A percentile compares a stretch with the other conserved stretches of the same genome.
These are phyloP conservation scores for Chalcosyrphus nemorum DNA, from an alignment of 2,888 invertebrate genomes.

Conservation along the genomic window DNA sequence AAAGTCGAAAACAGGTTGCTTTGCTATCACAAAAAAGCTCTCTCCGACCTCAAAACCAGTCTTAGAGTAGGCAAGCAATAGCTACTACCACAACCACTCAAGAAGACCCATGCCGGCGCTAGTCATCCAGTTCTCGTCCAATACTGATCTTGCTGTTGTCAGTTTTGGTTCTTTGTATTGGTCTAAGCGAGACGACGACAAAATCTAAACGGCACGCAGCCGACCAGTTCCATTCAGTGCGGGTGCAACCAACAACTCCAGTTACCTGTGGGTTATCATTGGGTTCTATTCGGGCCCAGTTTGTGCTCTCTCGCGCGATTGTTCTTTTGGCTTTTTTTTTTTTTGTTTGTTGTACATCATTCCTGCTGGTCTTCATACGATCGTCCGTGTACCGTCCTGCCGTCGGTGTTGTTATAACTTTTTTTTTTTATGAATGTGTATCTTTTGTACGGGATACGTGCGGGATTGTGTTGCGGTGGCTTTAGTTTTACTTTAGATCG, in stretches of 20 bases:
- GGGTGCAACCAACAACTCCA: slow-evolving; percentile 60
- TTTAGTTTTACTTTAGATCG: slow-evolving; percentile 68
- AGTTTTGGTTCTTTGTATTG: not conserved
- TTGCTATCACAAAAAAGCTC: slow-evolving; percentile 58
- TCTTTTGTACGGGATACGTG: slow-evolving; percentile 44
- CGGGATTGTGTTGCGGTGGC: slow-evolving; percentile 36
- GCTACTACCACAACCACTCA: not conserved
- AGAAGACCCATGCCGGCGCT: not conserved
- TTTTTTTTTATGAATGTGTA: slow-evolving; percentile 5
- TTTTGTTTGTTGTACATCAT: slow-evolving; percentile 63
- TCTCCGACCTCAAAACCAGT: slow-evolving; percentile 42
- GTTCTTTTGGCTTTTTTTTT: slow-evolving; percentile 56
- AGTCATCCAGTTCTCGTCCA: slow-evolving; percentile 51
- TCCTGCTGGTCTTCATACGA: slow-evolving; percentile 35
- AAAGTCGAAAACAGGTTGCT: slow-evolving; percentile 46
- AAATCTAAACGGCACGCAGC: not conserved
- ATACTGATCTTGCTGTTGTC: slow-evolving; percentile 45
- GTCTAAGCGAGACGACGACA: slow-evolving; percentile 48
- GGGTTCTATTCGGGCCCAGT: slow-evolving; percentile 58
- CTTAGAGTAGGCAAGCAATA: slow-evolving; percentile 45
- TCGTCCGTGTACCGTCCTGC: slow-evolving; percentile 47
- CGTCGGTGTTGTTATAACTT: slow-evolving; percentile 53
- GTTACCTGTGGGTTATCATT: slow-evolving; percentile 71
- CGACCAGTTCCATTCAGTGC: slow-evolving; percentile 52
- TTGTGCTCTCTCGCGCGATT: slow-evolving; percentile 49